Evolutionary conservation across 92 coral and sea anemone species (phyloP).

Genomic region (Paramuricea clavata): DNA sequence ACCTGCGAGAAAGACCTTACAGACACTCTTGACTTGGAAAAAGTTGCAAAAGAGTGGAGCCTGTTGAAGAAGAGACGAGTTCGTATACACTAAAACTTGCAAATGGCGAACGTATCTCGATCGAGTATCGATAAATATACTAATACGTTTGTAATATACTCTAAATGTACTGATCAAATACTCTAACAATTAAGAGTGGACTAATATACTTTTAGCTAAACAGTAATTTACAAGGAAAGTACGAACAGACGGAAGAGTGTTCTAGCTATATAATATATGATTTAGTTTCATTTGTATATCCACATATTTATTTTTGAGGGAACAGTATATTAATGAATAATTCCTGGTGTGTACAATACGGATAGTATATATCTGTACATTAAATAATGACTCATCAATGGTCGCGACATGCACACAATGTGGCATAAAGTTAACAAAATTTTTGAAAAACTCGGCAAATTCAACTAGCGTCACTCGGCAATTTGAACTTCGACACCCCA

Average conservation of each 20-base stretch:
- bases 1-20: slow-evolving; percentile 5
- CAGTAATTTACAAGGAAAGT: too few relatives aligned
- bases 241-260: too few relatives aligned
- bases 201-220: too few relatives aligned
- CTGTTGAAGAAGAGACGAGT: slow-evolving; percentile 17
- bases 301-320: not conserved
- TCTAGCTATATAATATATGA: too few relatives aligned
- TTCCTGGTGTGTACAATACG: not conserved
- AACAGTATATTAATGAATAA: not conserved
- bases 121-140: not conserved
- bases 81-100: not conserved
- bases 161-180: too few relatives aligned
- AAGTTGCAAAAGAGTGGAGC: slow-evolving; percentile 14
- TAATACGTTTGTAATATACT: not conserved
- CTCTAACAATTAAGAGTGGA: too few relatives aligned
- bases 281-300: not conserved
- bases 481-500: not conserved
- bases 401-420: not conserved
- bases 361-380: not conserved
- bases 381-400: not conserved
- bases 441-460: not conserved
- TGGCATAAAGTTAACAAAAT: not conserved
- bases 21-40: not conserved
- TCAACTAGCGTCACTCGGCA: not conserved
- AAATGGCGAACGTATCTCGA: not conserved